phyloP scores from a whole-genome alignment of 2,888 invertebrate genomes.

The Apotomis turbidana region DNA sequence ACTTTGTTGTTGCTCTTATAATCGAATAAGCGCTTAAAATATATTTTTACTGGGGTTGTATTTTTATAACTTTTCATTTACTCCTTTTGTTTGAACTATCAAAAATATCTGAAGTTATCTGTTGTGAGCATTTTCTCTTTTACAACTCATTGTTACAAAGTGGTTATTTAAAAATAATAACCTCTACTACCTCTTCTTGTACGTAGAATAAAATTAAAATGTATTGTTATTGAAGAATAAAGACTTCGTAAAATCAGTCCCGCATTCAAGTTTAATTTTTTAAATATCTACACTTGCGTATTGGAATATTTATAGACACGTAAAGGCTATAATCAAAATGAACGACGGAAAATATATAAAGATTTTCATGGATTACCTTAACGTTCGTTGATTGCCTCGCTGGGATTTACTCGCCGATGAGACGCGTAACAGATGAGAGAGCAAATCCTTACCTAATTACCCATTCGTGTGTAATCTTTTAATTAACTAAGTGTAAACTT shows the following conservation, averaged over 20 bases:
- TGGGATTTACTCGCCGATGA: slow-evolving; percentile 53
- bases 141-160: too few species aligned
- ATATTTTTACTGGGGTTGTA: too few species aligned
- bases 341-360: slow-evolving; percentile 6
- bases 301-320: not conserved
- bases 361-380: slow-evolving; percentile 20
- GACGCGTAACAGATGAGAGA: slow-evolving; percentile 69
- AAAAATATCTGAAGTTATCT: too few species aligned
- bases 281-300: not conserved
- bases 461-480: slow-evolving; percentile 79
- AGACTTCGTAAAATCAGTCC: too few species aligned
- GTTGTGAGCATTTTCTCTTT: too few species aligned
- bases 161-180: too few species aligned
- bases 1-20: slow-evolving; percentile 28
- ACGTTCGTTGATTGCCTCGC: slow-evolving; percentile 53
- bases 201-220: too few species aligned
- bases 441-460: slow-evolving; percentile 76
- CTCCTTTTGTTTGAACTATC: too few species aligned
- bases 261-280: not conserved
- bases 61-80: too few species aligned
- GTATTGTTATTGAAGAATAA: too few species aligned
- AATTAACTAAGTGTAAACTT: slow-evolving; percentile 77
- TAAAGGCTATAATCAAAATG: not conserved
- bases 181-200: too few species aligned
- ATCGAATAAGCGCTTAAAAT: slow-evolving; percentile 37